Evolutionary conservation across 2,888 invertebrate genomes (phyloP), one percentile per base, ranked within the genome.

Genomic region (Fragum whitleyi): DNA sequence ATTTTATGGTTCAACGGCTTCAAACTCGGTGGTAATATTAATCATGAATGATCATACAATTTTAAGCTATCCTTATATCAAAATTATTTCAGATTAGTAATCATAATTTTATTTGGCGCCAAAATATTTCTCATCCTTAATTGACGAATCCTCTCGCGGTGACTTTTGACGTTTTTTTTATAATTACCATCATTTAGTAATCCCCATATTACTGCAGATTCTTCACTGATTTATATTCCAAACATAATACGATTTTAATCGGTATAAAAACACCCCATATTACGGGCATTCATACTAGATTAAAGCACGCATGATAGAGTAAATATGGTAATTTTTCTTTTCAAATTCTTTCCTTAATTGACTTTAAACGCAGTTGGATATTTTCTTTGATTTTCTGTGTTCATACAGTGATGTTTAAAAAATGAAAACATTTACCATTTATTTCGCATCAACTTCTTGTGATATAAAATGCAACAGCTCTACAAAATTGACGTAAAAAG

Each of bases 151-250:
- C 47, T 16, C 5, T 47, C 47, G 7, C 14, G 47, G 47, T 47
- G 47, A 47, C 47, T 47, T 47, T 47, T 47, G 47, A n/a, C 47
- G 47, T 16, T 47, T 47, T 47, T 47, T 47, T 26, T 7, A 57
- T 36, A 62, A 62, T 62, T 62, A 32, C 29, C 36, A 28, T 62
- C 62, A 62, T 62, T 62, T 62, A 62, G 62, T 62, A 62, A 62
- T n/a, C 28, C 62, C 19, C 32, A 36, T 36, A 32, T 62, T 21
- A 26, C 42, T 65, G 65, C 39, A 42, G 19, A 39, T 42, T 21
- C 36, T 42, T n/a, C 9, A 19, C 61, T 61, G n/a, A 65, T 65
- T 42, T 65, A 65, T 39, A 39, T 39, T 65, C 65, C 42, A 2
- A 16, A 39, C 65, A 65, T 65, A 65, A 42, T 65, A 29, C 11